Evolutionary conservation across 2,113 vertebrate genomes (phyloP).

Genomic region (Atractosteus spatula): DNA sequence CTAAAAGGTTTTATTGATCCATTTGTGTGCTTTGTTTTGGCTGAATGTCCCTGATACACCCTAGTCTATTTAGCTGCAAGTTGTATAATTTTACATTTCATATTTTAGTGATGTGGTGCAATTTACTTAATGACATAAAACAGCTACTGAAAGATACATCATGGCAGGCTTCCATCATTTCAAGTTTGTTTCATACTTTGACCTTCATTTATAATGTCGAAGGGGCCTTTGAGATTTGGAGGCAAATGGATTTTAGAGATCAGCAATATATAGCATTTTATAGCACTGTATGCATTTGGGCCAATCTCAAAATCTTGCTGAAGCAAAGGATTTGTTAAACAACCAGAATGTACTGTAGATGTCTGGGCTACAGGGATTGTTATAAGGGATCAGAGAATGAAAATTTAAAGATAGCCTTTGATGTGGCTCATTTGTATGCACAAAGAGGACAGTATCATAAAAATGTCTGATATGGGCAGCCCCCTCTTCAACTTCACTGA

Average conservation of each 20-base stretch:
- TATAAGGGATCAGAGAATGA: slow-evolving; percentile 48
- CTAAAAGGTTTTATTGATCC: slow-evolving; percentile 1
- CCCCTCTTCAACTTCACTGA: slow-evolving; percentile 21
- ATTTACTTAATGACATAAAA: slow-evolving; percentile 4
- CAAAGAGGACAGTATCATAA: slow-evolving; percentile 41
- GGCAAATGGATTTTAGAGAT: neutral
- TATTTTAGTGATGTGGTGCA: neutral
- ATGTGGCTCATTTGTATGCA: slow-evolving; percentile 54
- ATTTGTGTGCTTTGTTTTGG: neutral
- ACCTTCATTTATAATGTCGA: slow-evolving; percentile 13
- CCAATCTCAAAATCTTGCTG: slow-evolving; percentile 53
- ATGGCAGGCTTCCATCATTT: neutral
- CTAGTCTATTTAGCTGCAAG: neutral
- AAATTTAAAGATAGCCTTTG: slow-evolving; percentile 48
- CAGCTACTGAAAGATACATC: neutral
- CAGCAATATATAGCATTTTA: neutral
- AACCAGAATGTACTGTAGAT: slow-evolving; percentile 25
- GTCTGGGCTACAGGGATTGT: slow-evolving; percentile 36
- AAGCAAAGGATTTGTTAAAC: slow-evolving; percentile 28
- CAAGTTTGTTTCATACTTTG: neutral
- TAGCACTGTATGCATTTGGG: slow-evolving; percentile 42
- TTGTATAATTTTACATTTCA: neutral
- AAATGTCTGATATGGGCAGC: slow-evolving; percentile 11
- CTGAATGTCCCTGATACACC: neutral
- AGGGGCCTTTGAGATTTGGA: neutral